Conservation (phyloP, 2,797 vertebrate genomes). For the Hypotaenidia okinawae region DNA sequence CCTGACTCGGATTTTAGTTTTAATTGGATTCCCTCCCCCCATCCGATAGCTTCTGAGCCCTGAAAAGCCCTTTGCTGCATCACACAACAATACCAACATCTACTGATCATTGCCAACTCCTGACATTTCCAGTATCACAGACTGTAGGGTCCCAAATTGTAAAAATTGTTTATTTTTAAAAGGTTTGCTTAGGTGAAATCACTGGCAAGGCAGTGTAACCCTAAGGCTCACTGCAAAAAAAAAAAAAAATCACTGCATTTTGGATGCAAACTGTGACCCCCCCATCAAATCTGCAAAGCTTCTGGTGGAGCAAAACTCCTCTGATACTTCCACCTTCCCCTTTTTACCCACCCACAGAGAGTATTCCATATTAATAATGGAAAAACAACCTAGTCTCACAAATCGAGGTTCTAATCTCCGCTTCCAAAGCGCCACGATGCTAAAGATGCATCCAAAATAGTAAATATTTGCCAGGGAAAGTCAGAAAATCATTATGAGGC, state of each 20-base stretch:
- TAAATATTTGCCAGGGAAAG: background rate
- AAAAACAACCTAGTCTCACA: background rate
- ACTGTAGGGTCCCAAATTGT: background rate
- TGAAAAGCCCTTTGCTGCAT: background rate
- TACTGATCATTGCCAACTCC: background rate
- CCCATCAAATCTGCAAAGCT: background rate
- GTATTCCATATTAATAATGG: background rate
- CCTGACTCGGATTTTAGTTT: background rate
- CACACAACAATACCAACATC: background rate
- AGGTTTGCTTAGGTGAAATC: slow-evolving; percentile 43
- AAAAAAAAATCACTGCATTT: background rate
- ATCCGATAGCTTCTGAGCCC: background rate
- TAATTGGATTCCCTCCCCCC: background rate
- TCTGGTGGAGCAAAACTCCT: background rate
- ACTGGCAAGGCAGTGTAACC: background rate
- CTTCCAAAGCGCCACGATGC: background rate
- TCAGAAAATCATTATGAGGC: background rate
- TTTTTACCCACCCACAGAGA: background rate
- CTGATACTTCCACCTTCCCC: background rate
- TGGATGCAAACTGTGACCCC: background rate
- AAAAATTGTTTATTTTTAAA: background rate
- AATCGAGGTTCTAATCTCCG: background rate
- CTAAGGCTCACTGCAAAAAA: background rate
- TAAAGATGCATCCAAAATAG: background rate
- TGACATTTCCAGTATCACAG: background rate